These are phyloP conservation scores for Dreissena rostriformis DNA, from an alignment of 1,140 invertebrate species.

Conservation along the genomic window DNA sequence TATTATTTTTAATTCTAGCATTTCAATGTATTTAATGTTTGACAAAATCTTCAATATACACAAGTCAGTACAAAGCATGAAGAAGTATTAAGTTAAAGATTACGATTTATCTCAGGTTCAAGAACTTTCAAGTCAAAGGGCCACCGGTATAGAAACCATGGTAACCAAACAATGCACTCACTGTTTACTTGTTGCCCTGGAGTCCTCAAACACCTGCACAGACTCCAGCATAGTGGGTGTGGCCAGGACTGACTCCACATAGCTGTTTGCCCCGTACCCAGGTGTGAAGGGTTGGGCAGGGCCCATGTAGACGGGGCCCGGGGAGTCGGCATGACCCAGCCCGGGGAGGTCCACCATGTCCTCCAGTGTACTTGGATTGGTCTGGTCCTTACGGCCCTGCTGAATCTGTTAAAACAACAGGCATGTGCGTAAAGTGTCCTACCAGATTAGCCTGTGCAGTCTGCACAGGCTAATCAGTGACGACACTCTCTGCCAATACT, in stretches of 20 bases:
- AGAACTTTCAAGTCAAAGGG: not conserved
- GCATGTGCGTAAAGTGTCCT: too few species aligned
- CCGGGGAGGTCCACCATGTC: not conserved
- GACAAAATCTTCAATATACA: not conserved
- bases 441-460: too few species aligned
- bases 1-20: too few species aligned
- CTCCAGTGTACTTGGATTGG: not conserved
- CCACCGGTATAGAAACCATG: not conserved
- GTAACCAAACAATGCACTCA: not conserved
- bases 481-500: too few species aligned
- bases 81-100: not conserved
- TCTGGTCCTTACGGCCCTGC: constrained; percentile 13
- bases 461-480: too few species aligned
- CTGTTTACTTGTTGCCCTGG: constrained; percentile 18
- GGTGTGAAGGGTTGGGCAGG: not conserved
- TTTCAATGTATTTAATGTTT: not conserved
- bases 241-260: constrained; percentile 31
- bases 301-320: not conserved
- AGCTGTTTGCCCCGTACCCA: not conserved
- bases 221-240: constrained; percentile 7
- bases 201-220: constrained; percentile 24
- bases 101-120: not conserved
- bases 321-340: not conserved
- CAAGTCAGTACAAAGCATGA: not conserved
- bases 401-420: not conserved